phyloP scores from a whole-genome alignment of 2,113 vertebrate genomes.

The Carettochelys insculpta region DNA sequence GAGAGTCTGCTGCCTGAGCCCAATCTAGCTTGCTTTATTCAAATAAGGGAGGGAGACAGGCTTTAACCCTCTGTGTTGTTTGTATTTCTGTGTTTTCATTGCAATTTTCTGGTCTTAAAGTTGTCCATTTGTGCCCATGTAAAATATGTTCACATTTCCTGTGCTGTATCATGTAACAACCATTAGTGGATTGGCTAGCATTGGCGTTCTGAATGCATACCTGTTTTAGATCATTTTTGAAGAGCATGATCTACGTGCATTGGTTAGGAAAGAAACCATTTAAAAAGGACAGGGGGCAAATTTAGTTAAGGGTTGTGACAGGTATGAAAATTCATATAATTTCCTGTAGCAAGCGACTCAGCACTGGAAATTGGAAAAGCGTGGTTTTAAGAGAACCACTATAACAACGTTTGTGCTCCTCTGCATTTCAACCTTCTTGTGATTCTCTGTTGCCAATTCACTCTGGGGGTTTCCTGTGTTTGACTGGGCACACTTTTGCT shows the following conservation, averaged over 20 bases:
- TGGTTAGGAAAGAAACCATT: background rate
- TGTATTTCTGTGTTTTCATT: background rate
- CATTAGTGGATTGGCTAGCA: background rate
- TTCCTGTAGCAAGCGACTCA: background rate
- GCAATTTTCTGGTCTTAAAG: background rate
- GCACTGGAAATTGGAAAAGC: background rate
- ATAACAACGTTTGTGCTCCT: background rate
- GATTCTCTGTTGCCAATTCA: slow-evolving; percentile 16
- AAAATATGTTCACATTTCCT: background rate
- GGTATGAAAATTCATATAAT: fast-evolving
- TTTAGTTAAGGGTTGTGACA: fast-evolving
- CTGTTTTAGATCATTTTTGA: background rate
- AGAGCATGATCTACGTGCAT: fast-evolving
- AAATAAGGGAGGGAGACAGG: slow-evolving; percentile 22
- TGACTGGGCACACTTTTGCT: slow-evolving; percentile 51
- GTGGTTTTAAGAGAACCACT: background rate
- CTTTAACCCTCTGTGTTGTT: background rate
- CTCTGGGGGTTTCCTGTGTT: slow-evolving; percentile 45
- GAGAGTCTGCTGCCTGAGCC: slow-evolving; percentile 25
- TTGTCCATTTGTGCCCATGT: background rate
- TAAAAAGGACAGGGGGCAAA: background rate
- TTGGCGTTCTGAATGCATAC: background rate
- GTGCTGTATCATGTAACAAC: background rate
- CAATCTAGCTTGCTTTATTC: slow-evolving; percentile 63
- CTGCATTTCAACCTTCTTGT: background rate